Evolutionary conservation across 2,888 invertebrate species (phyloP), one percentile per base, ranked within the genome.

Genomic region (Calameuta filiformis): DNA sequence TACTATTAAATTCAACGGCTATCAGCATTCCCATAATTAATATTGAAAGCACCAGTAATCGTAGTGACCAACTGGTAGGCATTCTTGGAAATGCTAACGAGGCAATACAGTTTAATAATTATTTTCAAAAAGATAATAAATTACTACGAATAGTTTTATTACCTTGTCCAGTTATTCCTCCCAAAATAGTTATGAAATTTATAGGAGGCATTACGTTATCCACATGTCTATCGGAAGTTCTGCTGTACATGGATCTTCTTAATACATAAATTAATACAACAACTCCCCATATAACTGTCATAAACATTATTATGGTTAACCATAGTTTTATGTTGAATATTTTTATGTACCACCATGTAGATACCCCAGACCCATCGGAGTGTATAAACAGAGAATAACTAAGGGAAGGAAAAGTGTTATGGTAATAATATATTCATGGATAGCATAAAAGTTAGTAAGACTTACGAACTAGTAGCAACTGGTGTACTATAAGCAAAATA

Each of bases 161-260:
- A 88, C 88, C 88, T 87, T 89, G 89, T 33, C 87, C 88, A 74
- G 83, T 86, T 23, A 88, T 82, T 9, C 86, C 85, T 23, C 86
- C 85, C 12, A 89, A 79, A 23, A 87, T 81, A 74, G 85, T 83
- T 23, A 89, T 78, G 15, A 88, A 74, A 78, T 83, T 83, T 77
- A 86, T 87, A 1, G 87, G 85, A 1, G 82, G 73, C 34, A 79
- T 83, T 4, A 85, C 80, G 9, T 86, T 80, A 76, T 89, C 87
- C 11, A 82, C 75, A 75, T 85, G 81, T 69, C 71, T 81, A 33
- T 87, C 84, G 9, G 31, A 35, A 68, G 81, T 79, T 68, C 84
- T 80, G 9, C 40, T 15, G 40, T 78, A 80, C 9, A 82, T 71
- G 1, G 68, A 74, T 77, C 79, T 86, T 77, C 84, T 85, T 1